Conservation (phyloP, 2,888 invertebrate genomes). For the Dorcus hopei region DNA sequence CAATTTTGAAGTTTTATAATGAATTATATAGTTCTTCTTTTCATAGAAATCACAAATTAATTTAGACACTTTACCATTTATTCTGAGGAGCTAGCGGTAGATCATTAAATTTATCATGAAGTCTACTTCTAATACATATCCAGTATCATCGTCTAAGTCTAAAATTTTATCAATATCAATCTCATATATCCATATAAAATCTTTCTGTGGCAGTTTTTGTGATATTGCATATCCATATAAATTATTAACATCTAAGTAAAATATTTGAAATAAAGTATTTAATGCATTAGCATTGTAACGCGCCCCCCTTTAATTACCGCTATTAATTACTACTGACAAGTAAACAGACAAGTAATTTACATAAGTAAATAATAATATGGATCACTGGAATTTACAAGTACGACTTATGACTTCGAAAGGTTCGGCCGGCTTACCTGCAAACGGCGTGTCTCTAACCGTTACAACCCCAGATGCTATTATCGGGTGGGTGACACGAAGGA, state of each 20-base stretch:
- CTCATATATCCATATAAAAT: slow-evolving; percentile 6
- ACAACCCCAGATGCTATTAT: too few relatives aligned
- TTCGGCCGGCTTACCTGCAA: too few relatives aligned
- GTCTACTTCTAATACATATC: slow-evolving; percentile 7
- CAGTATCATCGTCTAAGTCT: slow-evolving; percentile 12
- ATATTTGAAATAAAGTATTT: neutral
- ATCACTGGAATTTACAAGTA: too few relatives aligned
- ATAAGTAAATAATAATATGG: too few relatives aligned
- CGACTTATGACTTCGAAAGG: too few relatives aligned
- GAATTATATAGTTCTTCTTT: slow-evolving; percentile 3
- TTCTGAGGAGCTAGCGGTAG: too few relatives aligned
- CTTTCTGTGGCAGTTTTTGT: neutral
- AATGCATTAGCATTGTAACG: neutral
- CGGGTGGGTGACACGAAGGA: too few relatives aligned
- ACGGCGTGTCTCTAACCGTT: too few relatives aligned
- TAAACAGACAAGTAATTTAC: too few relatives aligned
- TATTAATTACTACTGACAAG: too few relatives aligned
- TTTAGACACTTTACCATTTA: neutral
- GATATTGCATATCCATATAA: neutral
- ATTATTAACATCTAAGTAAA: neutral
- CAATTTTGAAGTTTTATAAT: slow-evolving; percentile 7
- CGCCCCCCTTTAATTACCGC: too few relatives aligned
- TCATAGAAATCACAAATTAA: slow-evolving; percentile 8
- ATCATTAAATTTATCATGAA: too few relatives aligned
- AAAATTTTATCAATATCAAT: slow-evolving; percentile 11